Conservation (phyloP, 2,888 invertebrate genomes). For the Biston stratarius region DNA sequence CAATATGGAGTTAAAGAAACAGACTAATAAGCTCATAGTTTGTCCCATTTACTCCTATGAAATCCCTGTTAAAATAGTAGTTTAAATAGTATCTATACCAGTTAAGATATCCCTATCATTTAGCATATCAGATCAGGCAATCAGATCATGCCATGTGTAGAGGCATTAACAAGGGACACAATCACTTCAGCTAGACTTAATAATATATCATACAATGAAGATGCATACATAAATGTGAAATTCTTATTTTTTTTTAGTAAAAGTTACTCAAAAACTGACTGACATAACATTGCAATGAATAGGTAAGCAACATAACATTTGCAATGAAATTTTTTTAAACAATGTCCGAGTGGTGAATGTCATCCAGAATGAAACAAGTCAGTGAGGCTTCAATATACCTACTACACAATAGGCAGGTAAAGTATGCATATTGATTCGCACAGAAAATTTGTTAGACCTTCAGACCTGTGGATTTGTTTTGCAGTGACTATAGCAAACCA, state of each 20-base stretch:
- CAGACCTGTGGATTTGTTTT: too few species aligned
- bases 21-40: too few species aligned
- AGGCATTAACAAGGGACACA: conserved; percentile 66
- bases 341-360: conserved; percentile 74
- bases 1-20: too few species aligned
- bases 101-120: too few species aligned
- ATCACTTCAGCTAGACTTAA: conserved; percentile 72
- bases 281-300: conserved; percentile 41
- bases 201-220: conserved; percentile 71
- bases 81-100: too few species aligned
- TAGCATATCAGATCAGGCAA: too few species aligned
- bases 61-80: too few species aligned
- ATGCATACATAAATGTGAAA: conserved; percentile 68
- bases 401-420: conserved; percentile 53
- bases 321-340: conserved; percentile 55
- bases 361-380: conserved; percentile 40
- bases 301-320: conserved; percentile 44
- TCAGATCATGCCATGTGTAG: too few species aligned
- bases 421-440: conserved; percentile 49
- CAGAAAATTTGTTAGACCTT: conserved; percentile 46
- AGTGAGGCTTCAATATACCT: conserved; percentile 46
- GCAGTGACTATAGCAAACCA: too few species aligned
- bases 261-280: conserved; percentile 43
- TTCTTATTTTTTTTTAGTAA: conserved; percentile 57
- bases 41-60: too few species aligned